phyloP scores from a whole-genome alignment of 2,797 vertebrate species.

The Apogon talboti region DNA sequence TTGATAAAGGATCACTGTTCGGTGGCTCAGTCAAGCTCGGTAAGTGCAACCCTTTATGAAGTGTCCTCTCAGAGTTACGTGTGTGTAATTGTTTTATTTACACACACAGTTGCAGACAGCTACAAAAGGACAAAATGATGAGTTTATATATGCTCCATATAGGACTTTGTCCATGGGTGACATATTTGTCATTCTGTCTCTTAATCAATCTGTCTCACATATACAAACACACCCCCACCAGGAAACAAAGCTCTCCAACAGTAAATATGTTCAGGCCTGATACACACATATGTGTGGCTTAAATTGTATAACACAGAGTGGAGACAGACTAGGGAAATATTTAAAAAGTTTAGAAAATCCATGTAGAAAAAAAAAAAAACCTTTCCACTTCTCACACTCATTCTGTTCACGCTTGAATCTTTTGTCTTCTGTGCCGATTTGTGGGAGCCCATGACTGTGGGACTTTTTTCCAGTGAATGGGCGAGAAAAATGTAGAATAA shows the following conservation, averaged over 20 bases:
- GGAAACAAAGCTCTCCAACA: not conserved
- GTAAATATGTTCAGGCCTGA: not conserved
- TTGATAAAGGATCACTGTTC: constrained; percentile 99
- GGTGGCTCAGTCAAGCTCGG: constrained; percentile 96
- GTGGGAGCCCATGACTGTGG: constrained; percentile 26
- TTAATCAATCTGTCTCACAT: not conserved
- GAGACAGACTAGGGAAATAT: too few relatives aligned
- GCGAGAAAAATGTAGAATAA: constrained; percentile 20
- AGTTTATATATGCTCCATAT: not conserved
- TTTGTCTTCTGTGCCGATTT: constrained; percentile 36
- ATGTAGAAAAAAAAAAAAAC: too few relatives aligned
- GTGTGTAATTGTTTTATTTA: not conserved
- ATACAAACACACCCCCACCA: not conserved
- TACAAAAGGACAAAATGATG: not conserved
- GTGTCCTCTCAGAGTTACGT: not conserved
- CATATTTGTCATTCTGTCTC: constrained; percentile 12
- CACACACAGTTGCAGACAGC: not conserved
- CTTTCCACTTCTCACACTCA: constrained; percentile 14
- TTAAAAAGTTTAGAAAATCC: too few relatives aligned
- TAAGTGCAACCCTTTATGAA: constrained; percentile 69
- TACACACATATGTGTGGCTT: too few relatives aligned
- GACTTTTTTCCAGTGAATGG: constrained; percentile 29
- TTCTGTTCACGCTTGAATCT: constrained; percentile 32
- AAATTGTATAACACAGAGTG: too few relatives aligned
- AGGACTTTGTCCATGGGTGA: not conserved